Conservation (phyloP, 2,797 vertebrate species). For the Scleropages formosus region DNA sequence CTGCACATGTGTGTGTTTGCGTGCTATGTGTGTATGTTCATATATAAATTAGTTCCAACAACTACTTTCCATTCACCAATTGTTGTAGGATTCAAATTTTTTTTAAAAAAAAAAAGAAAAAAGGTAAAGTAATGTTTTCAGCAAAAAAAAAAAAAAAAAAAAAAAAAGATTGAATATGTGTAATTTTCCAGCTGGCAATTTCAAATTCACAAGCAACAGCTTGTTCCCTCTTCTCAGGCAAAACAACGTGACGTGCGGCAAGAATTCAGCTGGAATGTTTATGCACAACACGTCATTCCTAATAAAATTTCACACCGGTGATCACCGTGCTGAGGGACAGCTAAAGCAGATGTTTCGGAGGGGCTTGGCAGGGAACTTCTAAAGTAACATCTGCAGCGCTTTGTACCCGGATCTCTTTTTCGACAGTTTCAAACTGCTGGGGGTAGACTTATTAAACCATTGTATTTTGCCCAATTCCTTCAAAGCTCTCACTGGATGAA, state of each 20-base stretch:
- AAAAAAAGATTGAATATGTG: too few species aligned
- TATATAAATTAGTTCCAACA: too few species aligned
- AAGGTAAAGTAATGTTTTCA: too few species aligned
- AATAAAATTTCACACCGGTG: constrained; percentile 13
- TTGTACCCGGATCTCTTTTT: constrained; percentile 36
- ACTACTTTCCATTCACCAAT: too few species aligned
- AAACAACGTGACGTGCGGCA: not conserved
- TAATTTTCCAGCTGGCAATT: not conserved
- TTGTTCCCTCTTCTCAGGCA: not conserved
- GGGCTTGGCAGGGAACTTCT: constrained; percentile 39
- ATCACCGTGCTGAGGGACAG: constrained; percentile 18
- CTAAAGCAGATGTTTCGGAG: constrained; percentile 36
- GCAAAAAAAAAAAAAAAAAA: too few species aligned
- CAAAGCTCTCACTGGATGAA: constrained; percentile 3
- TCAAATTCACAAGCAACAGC: not conserved
- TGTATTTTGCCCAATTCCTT: constrained; percentile 2
- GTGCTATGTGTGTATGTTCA: too few species aligned
- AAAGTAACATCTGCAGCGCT: constrained; percentile 41
- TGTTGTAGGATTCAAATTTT: too few species aligned
- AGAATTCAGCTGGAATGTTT: not conserved
- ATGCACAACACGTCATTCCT: not conserved
- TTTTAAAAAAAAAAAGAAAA: too few species aligned
- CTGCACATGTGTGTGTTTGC: too few species aligned
- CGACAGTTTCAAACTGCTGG: constrained; percentile 6
- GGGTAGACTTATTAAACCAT: not conserved